Base-by-base conservation (phyloP, 2,888 invertebrate species). In the Ochlodes sylvanus region DNA sequence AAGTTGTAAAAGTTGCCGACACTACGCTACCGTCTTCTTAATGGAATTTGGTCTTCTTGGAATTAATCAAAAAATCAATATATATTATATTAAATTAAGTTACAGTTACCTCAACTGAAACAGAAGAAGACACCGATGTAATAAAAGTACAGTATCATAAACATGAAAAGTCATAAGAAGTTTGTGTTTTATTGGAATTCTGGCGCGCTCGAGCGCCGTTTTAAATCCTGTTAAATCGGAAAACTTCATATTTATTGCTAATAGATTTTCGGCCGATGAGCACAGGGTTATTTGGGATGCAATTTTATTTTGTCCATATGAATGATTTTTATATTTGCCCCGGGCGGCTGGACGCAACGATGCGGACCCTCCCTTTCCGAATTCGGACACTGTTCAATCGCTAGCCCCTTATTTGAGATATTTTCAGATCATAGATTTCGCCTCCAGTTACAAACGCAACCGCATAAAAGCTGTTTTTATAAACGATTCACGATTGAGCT, bases 201-300 rank as follows among this genome's bases (percentile, higher is more conserved):
- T 70, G 72, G 74, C 72, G 74, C 79, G 79, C 77, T 77, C 79
- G 75, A 81, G 80, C 79, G 79, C 84, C 81, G 79, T 88, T 90
- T 92, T 88, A 90, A 92, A 89, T 90, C 91, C 88, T 85, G 86
- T 87, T 90, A 88, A 92, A 93, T 92, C 89, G 91, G 89, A 92
- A 93, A 93, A 93, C 87, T 93, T 92, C 88, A 92, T 92, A 92
- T 93, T 93, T 93, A 93, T 92, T 93, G 92, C 92, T 91, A 92
- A 93, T 93, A 92, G 93, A 92, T 93, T 93, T 88, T 90, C 85
- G 88, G 83, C 85, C 86, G 90, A 88, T 89, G 90, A 90, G 84
- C 90, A 88, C 84, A 80, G 88, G 89, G 90, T 90, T 92, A 92
- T 92, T 89, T 88, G 90, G 88, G 89, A 89, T 92, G 92, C 92